Base-by-base conservation (phyloP, 2,113 vertebrate species). In the Scalopus aquaticus region DNA sequence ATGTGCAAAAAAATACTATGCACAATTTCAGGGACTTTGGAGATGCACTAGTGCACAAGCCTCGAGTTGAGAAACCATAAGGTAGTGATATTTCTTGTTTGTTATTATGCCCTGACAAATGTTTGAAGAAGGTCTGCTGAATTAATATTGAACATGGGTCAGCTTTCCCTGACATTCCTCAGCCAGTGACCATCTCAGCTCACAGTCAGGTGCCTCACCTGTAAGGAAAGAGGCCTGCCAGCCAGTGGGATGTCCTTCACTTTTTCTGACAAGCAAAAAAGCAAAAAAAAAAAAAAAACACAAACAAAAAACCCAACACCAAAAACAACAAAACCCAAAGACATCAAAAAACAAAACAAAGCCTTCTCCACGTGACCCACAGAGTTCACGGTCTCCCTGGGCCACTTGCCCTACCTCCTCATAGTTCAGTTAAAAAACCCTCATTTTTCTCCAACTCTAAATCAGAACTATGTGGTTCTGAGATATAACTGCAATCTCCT, bases 191-290 rank as follows among this genome's bases (percentile, higher is more conserved):
- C 11, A 9, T 72, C 42, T 70, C 69, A 85, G 93, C 44, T 85
- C 44, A 46, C 5, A 72, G n/a, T 80, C 76, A 44, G 90, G 35
- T 92, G 60, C 70, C 77, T 81, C 35, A 80, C 60, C 95, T 88
- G 2, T 20, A 83, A 83, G 82, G 74, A 89, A 85, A 89, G 93
- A 51, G 91, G 93, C 95, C 73, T 91, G 93, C 70, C 37, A 91
- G 93, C 37, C 93, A 94, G 93, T 62, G 94, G 49, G 89, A 90
- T 97, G 67, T 97, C 95, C 86, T 67, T 96, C 96, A 96, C 96
- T 97, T 98, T 97, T 97, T 44, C 88, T 88, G 70, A 90, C 9
- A 22, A 54, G 51, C 92, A 79, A 80, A 90, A 69, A 78, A 92
- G n/a, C n/a, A n/a, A n/a, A n/a, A n/a, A n/a, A n/a, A n/a, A n/a